phyloP scores from a whole-genome alignment of 2,113 vertebrate species.

The Carettochelys insculpta region DNA sequence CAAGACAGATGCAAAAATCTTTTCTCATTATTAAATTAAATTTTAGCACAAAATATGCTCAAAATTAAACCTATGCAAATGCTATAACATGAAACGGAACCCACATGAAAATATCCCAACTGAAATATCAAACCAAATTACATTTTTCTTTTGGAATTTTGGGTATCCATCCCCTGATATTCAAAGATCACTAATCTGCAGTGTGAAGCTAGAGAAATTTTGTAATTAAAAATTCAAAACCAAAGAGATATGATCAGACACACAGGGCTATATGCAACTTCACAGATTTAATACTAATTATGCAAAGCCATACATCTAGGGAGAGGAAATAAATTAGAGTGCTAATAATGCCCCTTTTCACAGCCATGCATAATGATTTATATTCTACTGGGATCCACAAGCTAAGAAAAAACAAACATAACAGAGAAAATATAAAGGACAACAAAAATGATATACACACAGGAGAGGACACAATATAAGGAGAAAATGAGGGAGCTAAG shows the following conservation, averaged over 20 bases:
- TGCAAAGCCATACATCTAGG: background rate
- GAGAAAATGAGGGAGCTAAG: background rate
- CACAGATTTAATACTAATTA: background rate
- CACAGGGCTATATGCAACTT: background rate
- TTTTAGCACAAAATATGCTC: background rate
- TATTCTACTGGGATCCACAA: background rate
- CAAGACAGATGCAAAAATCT: background rate
- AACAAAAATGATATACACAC: background rate
- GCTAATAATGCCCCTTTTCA: background rate
- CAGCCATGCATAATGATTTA: background rate
- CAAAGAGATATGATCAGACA: background rate
- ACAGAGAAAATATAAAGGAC: background rate
- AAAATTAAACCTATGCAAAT: background rate
- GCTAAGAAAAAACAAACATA: background rate
- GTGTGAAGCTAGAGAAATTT: background rate
- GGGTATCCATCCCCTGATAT: background rate
- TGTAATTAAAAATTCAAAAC: background rate
- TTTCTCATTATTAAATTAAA: background rate
- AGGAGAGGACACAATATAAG: background rate
- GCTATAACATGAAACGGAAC: background rate
- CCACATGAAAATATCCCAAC: accelerated
- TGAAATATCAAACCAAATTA: background rate
- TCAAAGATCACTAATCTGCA: background rate
- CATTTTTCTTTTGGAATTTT: background rate
- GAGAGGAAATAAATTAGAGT: background rate